These are phyloP conservation scores for Cryptoleucopteryx plumbea DNA, from an alignment of 2,113 vertebrate species.

Conservation along the genomic window DNA sequence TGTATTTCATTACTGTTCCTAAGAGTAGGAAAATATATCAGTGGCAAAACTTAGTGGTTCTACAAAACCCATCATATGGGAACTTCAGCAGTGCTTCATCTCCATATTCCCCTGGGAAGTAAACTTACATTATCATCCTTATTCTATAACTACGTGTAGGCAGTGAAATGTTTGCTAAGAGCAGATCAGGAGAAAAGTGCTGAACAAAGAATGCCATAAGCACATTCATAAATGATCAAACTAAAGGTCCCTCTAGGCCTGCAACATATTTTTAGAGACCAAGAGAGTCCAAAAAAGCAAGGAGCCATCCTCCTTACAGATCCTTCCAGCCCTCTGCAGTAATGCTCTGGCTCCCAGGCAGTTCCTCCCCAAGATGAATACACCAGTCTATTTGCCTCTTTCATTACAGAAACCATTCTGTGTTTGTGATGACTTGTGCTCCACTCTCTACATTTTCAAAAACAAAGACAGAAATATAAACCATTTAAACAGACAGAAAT, in stretches of 20 bases:
- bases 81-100: background rate
- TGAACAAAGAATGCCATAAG: background rate
- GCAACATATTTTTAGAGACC: background rate
- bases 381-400: background rate
- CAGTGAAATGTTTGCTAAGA: background rate
- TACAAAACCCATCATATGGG: background rate
- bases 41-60: background rate
- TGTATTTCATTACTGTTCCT: background rate
- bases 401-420: background rate
- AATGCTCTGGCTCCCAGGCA: fast-evolving
- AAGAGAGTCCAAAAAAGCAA: background rate
- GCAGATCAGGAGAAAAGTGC: background rate
- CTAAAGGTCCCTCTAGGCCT: background rate
- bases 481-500: background rate
- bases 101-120: background rate
- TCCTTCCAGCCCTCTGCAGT: background rate
- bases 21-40: background rate
- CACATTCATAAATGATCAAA: background rate
- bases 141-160: background rate
- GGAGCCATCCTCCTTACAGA: background rate
- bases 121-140: background rate
- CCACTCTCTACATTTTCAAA: background rate
- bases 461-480: background rate
- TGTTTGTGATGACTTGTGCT: background rate
- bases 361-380: background rate